phyloP scores from a whole-genome alignment of 92 coral and sea anemone species.

The Siderastrea siderea region DNA sequence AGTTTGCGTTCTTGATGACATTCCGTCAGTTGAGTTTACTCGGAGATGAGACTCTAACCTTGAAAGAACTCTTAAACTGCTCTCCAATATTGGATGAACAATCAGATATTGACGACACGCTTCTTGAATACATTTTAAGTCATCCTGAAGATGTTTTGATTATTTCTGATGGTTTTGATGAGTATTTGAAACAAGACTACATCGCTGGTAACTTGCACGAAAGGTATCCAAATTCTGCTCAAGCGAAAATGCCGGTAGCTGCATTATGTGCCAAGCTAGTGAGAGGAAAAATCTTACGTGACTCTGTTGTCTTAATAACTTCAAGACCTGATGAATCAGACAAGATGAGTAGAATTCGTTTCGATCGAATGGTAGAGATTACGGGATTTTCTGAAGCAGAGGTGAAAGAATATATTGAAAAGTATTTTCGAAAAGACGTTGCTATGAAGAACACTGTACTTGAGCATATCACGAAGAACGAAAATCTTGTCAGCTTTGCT shows the following conservation, averaged over 20 bases:
- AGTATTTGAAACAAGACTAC: conserved; percentile 28
- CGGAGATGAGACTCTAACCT: too few relatives aligned
- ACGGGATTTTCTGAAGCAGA: conserved; percentile 59
- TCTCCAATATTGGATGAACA: too few relatives aligned
- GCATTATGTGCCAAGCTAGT: conserved; percentile 52
- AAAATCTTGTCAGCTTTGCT: conserved; percentile 54
- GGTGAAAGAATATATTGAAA: conserved; percentile 56
- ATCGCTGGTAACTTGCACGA: conserved; percentile 21
- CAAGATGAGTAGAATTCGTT: conserved; percentile 19
- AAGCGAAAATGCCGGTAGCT: conserved; percentile 40
- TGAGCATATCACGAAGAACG: conserved; percentile 38
- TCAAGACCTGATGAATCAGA: conserved; percentile 65
- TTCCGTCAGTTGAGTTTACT: too few relatives aligned
- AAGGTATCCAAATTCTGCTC: conserved; percentile 28
- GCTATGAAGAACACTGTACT: conserved; percentile 19
- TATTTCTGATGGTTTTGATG: conserved; percentile 61
- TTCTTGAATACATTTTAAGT: too few relatives aligned
- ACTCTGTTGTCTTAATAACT: conserved; percentile 38
- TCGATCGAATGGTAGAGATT: conserved; percentile 62
- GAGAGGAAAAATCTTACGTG: conserved; percentile 31
- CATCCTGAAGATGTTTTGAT: conserved; percentile 19
- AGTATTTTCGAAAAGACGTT: conserved; percentile 39
- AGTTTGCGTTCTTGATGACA: too few relatives aligned
- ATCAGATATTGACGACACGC: too few relatives aligned
- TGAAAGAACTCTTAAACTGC: too few relatives aligned